Evolutionary conservation across 2,888 invertebrate species (phyloP).

Genomic region (Epinotia ramella): DNA sequence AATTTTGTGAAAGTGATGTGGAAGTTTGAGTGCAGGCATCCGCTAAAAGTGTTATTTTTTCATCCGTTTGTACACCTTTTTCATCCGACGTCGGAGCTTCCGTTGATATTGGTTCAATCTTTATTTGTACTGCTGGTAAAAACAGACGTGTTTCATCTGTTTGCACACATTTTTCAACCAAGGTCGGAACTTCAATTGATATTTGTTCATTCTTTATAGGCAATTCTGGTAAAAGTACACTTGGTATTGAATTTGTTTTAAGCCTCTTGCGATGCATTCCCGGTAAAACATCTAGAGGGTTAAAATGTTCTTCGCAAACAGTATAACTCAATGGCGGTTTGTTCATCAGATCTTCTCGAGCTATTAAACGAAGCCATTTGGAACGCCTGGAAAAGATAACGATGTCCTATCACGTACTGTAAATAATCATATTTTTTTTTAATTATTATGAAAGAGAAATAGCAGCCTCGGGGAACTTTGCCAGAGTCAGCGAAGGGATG

Average conservation of each 20-base stretch:
- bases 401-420: no score
- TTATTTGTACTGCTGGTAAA: no score
- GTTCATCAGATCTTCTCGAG: constrained; percentile 43
- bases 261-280: constrained; percentile 14
- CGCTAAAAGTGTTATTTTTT: not conserved
- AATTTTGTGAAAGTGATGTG: not conserved
- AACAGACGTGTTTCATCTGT: no score
- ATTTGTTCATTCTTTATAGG: not conserved
- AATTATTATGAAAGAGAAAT: not conserved
- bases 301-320: constrained; percentile 46
- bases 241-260: not conserved
- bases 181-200: not conserved
- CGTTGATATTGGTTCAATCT: no score
- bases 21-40: not conserved
- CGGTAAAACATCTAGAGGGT: constrained; percentile 30
- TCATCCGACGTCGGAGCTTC: not conserved
- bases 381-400: constrained; percentile 38
- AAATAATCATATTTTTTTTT: not conserved
- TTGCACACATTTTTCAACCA: no score
- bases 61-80: not conserved
- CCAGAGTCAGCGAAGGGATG: no score
- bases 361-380: constrained; percentile 45
- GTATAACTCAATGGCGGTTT: constrained; percentile 38
- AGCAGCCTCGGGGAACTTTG: no score
- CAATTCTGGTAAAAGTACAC: not conserved